These are phyloP conservation scores for Electrona antarctica DNA, from an alignment of 2,113 vertebrate species.

Conservation along the genomic window DNA sequence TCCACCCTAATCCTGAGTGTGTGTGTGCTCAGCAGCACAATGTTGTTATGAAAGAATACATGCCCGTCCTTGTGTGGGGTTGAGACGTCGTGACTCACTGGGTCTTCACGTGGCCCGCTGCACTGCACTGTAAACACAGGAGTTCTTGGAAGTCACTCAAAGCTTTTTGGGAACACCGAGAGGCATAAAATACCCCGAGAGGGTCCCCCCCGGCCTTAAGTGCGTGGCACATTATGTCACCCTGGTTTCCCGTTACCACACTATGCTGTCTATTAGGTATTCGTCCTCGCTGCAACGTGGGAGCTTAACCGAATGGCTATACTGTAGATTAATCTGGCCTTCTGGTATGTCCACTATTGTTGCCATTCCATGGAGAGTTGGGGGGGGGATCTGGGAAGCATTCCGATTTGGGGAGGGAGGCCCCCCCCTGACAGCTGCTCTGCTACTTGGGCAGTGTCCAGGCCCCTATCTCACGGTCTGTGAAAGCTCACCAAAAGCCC, in stretches of 20 bases:
- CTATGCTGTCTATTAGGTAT: conserved; percentile 25
- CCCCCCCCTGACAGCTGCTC: conserved; percentile 72
- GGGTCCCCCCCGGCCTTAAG: neutral
- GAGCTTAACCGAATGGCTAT: conserved; percentile 14
- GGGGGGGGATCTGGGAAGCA: conserved; percentile 60
- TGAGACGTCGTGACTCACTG: conserved; percentile 48
- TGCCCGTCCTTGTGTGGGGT: conserved; percentile 1
- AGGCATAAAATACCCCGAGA: conserved; percentile 24
- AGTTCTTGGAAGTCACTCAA: conserved; percentile 48
- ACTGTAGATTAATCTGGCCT: conserved; percentile 51
- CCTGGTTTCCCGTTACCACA: conserved; percentile 34
- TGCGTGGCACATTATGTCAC: conserved; percentile 44
- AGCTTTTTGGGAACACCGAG: conserved; percentile 46
- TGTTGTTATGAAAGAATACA: conserved; percentile 41
- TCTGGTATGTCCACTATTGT: conserved; percentile 56
- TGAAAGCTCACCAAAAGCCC: conserved; percentile 58
- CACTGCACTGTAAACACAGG: conserved; percentile 56
- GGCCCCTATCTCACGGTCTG: conserved; percentile 55
- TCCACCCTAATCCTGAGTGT: conserved; percentile 5
- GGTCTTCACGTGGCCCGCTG: conserved; percentile 15
- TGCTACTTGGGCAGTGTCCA: conserved; percentile 58
- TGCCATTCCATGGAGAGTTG: conserved; percentile 68
- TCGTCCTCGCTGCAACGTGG: conserved; percentile 27
- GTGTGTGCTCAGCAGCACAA: conserved; percentile 7
- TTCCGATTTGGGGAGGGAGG: conserved; percentile 57